These are phyloP conservation scores for Lasioglossum vierecki DNA, from an alignment of 2,888 invertebrate species.

Conservation along the genomic window DNA sequence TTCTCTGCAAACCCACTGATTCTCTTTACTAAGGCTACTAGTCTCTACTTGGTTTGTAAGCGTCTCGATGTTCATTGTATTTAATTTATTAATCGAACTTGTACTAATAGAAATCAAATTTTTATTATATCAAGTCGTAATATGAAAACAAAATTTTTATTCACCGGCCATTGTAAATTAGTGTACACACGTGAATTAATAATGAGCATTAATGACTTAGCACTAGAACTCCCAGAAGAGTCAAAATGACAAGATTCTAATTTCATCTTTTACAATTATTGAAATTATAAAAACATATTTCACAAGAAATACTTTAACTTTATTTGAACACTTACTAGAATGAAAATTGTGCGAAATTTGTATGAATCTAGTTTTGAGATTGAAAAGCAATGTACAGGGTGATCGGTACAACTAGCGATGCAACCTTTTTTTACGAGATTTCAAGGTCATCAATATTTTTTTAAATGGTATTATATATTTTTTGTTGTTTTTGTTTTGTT, in stretches of 20 bases:
- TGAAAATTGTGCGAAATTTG: neutral
- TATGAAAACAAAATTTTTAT: neutral
- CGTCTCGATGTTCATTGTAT: neutral
- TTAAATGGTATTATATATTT: no score
- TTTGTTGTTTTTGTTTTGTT: no score
- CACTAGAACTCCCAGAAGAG: no score
- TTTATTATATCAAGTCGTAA: neutral
- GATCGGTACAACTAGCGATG: no score
- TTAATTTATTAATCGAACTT: neutral
- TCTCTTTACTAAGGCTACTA: neutral
- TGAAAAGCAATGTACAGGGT: neutral
- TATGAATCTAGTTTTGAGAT: neutral
- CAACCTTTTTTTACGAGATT: no score
- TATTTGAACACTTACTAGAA: neutral
- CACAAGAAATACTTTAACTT: neutral
- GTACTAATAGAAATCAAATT: neutral
- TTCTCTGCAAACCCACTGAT: neutral
- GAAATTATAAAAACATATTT: neutral
- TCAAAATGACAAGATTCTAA: neutral
- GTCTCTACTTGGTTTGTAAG: neutral
- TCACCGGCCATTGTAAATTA: neutral
- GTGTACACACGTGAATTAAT: neutral
- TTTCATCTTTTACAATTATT: neutral
- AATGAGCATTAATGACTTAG: neutral
- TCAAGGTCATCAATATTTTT: no score